phyloP scores from a whole-genome alignment of 2,113 vertebrate genomes.

The Arizona elegans region DNA sequence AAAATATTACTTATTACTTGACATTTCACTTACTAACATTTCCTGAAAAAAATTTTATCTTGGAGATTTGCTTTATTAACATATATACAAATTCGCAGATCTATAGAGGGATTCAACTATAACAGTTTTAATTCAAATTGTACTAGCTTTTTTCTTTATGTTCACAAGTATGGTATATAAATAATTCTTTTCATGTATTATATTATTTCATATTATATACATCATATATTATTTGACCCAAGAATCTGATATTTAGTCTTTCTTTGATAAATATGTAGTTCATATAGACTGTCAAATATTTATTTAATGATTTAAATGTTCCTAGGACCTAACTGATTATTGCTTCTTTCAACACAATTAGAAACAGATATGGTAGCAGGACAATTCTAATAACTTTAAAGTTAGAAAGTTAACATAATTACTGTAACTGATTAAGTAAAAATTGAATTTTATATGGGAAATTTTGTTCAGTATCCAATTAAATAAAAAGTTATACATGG shows the following conservation, averaged over 20 bases:
- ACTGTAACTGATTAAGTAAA: background rate
- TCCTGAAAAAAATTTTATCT: slow-evolving; percentile 41
- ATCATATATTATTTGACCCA: background rate
- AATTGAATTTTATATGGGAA: background rate
- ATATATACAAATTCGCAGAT: slow-evolving; percentile 42
- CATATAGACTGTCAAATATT: slow-evolving; percentile 30
- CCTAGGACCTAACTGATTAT: slow-evolving; percentile 9
- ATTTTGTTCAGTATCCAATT: background rate
- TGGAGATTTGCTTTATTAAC: slow-evolving; percentile 33
- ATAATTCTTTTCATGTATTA: background rate
- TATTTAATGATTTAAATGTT: slow-evolving; percentile 24
- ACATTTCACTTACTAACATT: slow-evolving; percentile 30
- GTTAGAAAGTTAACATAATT: background rate
- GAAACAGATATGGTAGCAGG: background rate
- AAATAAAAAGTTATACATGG: background rate
- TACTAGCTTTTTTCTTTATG: background rate
- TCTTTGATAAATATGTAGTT: background rate
- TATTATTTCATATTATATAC: too few species aligned
- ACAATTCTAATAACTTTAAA: background rate
- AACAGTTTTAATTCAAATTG: background rate
- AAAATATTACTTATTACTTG: slow-evolving; percentile 1
- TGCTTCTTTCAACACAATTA: background rate
- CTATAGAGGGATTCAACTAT: slow-evolving; percentile 1
- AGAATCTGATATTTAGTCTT: background rate
- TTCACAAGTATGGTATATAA: background rate